Evolutionary conservation across 1,140 invertebrate species (phyloP).

Genomic region (Polyergus mexicanus): DNA sequence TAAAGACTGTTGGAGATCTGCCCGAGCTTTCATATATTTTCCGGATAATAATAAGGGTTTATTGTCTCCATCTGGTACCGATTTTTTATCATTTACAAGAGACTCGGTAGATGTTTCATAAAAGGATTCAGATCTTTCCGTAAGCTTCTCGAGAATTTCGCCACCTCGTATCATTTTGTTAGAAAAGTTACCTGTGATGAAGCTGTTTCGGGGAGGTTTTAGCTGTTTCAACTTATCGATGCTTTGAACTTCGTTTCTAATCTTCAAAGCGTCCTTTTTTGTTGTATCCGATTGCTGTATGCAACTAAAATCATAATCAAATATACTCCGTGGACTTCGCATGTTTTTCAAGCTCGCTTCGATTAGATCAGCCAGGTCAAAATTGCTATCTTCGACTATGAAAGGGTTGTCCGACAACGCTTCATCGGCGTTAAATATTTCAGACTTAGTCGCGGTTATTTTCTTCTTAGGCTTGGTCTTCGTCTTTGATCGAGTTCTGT

Average conservation of each 20-base stretch:
- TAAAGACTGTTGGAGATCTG: slow-evolving; percentile 23
- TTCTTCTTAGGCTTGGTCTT: slow-evolving; percentile 38
- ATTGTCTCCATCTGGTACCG: neutral
- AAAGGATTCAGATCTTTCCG: slow-evolving; percentile 57
- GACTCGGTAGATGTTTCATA: slow-evolving; percentile 55
- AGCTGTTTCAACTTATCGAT: slow-evolving; percentile 3
- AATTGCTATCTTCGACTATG: slow-evolving; percentile 1
- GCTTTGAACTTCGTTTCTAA: neutral
- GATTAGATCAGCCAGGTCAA: slow-evolving; percentile 68
- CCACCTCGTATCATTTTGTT: neutral
- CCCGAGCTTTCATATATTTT: neutral
- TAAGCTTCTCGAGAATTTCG: slow-evolving; percentile 51
- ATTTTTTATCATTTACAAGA: neutral
- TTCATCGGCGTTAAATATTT: slow-evolving; percentile 50
- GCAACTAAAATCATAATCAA: slow-evolving; percentile 63
- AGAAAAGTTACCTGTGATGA: neutral
- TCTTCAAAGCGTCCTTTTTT: neutral
- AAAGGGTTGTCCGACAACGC: neutral
- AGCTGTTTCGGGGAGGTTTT: neutral
- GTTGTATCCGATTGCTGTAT: slow-evolving; percentile 35
- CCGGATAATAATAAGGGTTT: neutral
- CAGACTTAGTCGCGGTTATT: slow-evolving; percentile 51
- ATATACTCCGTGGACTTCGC: slow-evolving; percentile 60
- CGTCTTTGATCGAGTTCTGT: neutral
- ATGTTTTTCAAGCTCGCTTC: slow-evolving; percentile 68